Base-by-base conservation (phyloP, 2,113 vertebrate genomes). In the Regulus satrapa region DNA sequence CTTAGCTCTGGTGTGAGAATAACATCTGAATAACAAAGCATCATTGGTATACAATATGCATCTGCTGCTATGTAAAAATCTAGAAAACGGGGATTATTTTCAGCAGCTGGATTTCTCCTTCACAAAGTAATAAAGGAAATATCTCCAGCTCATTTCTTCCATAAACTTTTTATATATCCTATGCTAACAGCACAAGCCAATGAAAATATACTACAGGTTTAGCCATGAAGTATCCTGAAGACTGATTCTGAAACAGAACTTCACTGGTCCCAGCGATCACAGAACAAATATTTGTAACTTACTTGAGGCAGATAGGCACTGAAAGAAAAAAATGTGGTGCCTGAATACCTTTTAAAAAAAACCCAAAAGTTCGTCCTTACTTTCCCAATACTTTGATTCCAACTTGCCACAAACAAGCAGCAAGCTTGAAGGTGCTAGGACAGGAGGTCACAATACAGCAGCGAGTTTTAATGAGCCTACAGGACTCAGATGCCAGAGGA, bases 241-340 rank as follows among this genome's bases (percentile, higher is more conserved):
- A 89, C 29, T 85, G 92, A 90, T 86, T 92, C 80, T 94, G 84
- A 94, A 96, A 81, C 9, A 83, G 28, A 92, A 58, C 56, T 82
- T 63, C 68, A 85, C 92, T 97, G 97, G 96, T 97, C 97, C 97
- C 97, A 92, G 56, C 64, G 62, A 91, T 91, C 62, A 95, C 36
- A 92, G 24, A 86, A 92, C 63, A 89, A 88, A 71, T 24, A 66
- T 59, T 48, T 89, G 21, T 58, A 76, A 49, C 61, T 85, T 79
- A 69, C 26, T 83, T 85, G 25, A 85, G 68, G 62, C 71, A 82
- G 64, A 23, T 63, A 92, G 88, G 72, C 85, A 90, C 68, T 58
- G 59, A 38, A 88, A 68, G 49, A 2, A 3, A 77, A 85, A 43
- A 71, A 74, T 20, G 21, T 34, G n/a, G 72, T 29, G 80, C 71